Evolutionary conservation across 2,888 invertebrate genomes (phyloP).

Genomic region (Noctua comes): DNA sequence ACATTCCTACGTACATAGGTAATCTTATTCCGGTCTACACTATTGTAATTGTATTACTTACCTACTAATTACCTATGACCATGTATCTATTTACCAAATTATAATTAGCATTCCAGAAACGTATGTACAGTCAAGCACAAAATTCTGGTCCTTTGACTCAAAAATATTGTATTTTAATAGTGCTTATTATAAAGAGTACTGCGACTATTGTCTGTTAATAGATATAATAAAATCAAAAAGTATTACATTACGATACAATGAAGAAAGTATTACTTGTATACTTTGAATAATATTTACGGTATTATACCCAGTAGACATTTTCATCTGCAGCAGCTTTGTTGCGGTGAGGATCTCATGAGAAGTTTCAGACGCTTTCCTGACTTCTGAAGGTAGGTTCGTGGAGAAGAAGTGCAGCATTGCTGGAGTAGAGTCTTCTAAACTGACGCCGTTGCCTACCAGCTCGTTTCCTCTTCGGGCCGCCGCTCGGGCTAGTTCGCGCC

Average conservation of each 20-base stretch:
- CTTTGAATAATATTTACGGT: not conserved
- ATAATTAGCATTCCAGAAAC: not conserved
- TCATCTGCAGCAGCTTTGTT: conserved; percentile 85
- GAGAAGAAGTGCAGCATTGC: conserved; percentile 85
- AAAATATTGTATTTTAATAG: not conserved
- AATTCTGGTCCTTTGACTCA: not conserved
- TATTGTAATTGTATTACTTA: not conserved
- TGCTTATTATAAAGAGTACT: not conserved
- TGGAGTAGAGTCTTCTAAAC: conserved; percentile 78
- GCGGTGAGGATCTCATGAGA: conserved; percentile 85
- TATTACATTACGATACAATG: not conserved
- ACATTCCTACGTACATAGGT: not conserved
- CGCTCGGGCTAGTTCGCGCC: conserved; percentile 81
- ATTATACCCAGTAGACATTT: conserved; percentile 79
- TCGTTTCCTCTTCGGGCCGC: conserved; percentile 80
- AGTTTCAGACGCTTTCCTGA: conserved; percentile 78
- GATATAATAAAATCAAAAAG: not conserved
- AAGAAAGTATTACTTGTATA: not conserved
- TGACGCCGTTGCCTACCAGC: conserved; percentile 80
- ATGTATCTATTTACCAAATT: not conserved
- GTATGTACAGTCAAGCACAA: not conserved
- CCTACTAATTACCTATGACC: not conserved
- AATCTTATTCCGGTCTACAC: not conserved
- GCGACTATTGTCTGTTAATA: not conserved
- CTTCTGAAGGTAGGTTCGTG: conserved; percentile 75